phyloP scores from a whole-genome alignment of 2,888 invertebrate species.

The Eueremaeus valkanovi region DNA sequence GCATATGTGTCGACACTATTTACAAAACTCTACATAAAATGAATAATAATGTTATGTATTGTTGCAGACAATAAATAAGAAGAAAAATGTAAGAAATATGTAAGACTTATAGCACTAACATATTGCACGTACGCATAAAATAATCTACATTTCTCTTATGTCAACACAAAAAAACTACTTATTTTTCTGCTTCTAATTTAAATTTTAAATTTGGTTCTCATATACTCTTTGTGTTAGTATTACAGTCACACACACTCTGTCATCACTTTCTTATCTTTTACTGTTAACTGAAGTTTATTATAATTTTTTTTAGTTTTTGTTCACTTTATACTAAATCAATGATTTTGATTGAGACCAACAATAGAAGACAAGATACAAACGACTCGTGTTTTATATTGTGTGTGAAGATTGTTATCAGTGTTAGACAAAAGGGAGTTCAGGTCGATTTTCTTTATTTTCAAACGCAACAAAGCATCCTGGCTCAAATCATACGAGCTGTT shows the following conservation, averaged over 20 bases:
- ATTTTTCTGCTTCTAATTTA: neutral
- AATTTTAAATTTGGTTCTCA: slow-evolving; percentile 21
- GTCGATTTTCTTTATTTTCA: too few relatives aligned
- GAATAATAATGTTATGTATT: neutral
- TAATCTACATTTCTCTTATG: slow-evolving; percentile 22
- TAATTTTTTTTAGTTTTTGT: neutral
- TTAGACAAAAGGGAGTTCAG: too few relatives aligned
- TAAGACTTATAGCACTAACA: neutral
- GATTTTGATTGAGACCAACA: neutral
- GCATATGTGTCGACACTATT: slow-evolving; percentile 3
- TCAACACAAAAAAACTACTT: slow-evolving; percentile 31
- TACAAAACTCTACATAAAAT: neutral
- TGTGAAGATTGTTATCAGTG: too few relatives aligned
- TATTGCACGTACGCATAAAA: neutral
- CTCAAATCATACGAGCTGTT: too few relatives aligned
- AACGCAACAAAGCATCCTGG: too few relatives aligned
- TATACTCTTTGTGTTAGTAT: neutral
- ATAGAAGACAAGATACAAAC: neutral
- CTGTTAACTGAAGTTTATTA: neutral
- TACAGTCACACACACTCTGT: neutral
- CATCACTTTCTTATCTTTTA: neutral
- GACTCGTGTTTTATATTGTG: too few relatives aligned
- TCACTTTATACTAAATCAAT: neutral
- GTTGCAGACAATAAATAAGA: neutral
- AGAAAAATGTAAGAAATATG: neutral